These are phyloP conservation scores for Theretra japonica DNA, from an alignment of 2,888 invertebrate genomes.

Conservation along the genomic window DNA sequence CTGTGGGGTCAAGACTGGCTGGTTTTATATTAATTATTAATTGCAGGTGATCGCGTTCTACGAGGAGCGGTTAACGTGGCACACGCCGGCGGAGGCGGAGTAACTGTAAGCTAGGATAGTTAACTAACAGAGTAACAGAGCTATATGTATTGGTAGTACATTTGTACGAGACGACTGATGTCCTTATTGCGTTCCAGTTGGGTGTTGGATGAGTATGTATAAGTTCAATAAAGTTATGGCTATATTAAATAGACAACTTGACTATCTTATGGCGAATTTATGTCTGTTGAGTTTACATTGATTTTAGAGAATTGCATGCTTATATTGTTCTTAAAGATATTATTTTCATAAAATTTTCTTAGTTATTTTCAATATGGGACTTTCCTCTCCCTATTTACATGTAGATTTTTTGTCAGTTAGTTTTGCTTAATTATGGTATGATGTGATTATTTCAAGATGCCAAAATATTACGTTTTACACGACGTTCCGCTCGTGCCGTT, in stretches of 20 bases:
- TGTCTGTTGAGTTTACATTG: neutral
- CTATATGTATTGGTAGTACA: constrained; percentile 11
- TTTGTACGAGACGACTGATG: neutral
- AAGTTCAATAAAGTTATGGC: constrained; percentile 9
- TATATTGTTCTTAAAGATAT: too few species aligned
- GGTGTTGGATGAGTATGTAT: neutral
- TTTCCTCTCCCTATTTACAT: too few species aligned
- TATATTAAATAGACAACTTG: neutral
- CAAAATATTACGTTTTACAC: too few species aligned
- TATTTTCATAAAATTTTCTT: too few species aligned
- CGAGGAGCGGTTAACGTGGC: constrained; percentile 98
- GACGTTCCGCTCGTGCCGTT: too few species aligned
- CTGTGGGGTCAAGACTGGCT: neutral
- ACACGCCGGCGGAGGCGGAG: constrained; percentile 86
- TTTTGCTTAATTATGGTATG: too few species aligned
- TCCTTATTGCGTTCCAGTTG: neutral
- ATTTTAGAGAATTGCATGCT: neutral
- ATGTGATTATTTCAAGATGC: too few species aligned
- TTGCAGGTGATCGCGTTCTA: constrained; percentile 95
- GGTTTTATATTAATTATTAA: neutral
- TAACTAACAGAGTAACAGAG: neutral
- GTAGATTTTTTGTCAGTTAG: too few species aligned
- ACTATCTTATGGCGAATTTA: neutral
- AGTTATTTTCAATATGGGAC: too few species aligned
- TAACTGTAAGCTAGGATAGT: constrained; percentile 43